Evolutionary conservation across 2,888 invertebrate genomes (phyloP).

Genomic region (Stomorhina lunata): DNA sequence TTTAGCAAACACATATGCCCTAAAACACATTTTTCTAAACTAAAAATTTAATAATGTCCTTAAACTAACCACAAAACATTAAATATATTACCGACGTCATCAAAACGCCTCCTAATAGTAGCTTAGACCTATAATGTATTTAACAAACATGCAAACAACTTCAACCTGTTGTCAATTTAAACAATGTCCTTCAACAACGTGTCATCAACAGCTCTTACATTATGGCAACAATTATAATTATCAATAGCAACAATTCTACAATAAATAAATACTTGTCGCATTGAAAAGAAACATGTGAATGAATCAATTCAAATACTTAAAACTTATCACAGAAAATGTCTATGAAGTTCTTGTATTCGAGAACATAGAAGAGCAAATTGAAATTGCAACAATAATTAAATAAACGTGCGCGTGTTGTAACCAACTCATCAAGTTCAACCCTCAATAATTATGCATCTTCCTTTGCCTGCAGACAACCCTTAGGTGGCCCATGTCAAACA

Average conservation of each 20-base stretch:
- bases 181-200: constrained; percentile 49
- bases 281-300: constrained; percentile 21
- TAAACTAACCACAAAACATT: background rate
- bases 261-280: background rate
- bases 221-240: constrained; percentile 61
- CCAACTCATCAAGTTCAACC: constrained; percentile 21
- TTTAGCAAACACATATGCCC: background rate
- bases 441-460: constrained; percentile 37
- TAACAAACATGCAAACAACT: constrained; percentile 23
- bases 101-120: constrained; percentile 2
- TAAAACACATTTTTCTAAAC: background rate
- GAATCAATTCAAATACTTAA: background rate
- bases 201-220: constrained; percentile 58
- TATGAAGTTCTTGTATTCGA: background rate
- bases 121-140: too few species aligned
- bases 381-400: constrained; percentile 42
- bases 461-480: background rate
- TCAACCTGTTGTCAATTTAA: constrained; percentile 54
- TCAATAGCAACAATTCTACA: constrained; percentile 27
- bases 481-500: constrained; percentile 20
- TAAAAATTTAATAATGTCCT: background rate
- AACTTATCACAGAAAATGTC: background rate
- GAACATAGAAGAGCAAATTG: constrained; percentile 13
- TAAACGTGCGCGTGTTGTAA: constrained; percentile 27
- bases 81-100: background rate